These are phyloP conservation scores for Cochlearius cochlearius DNA, from an alignment of 2,113 vertebrate species.

Conservation along the genomic window DNA sequence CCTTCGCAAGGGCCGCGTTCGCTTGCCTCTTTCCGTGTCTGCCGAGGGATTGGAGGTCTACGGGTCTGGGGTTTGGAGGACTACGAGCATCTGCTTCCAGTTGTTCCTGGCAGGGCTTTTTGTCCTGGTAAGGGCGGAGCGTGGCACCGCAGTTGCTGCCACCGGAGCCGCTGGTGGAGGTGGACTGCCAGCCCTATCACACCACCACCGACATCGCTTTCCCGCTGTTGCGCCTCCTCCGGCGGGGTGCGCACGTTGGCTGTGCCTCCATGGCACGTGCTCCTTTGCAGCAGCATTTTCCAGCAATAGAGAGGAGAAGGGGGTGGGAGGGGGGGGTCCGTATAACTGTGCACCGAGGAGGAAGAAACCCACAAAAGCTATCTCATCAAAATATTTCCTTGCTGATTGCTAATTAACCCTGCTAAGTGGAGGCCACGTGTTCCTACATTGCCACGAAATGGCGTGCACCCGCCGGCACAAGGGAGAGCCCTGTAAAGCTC, in stretches of 20 bases:
- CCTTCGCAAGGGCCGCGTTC: not conserved
- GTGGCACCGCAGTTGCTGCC: not conserved
- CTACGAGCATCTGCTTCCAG: not conserved
- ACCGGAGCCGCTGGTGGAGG: not conserved
- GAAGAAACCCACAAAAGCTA: not conserved
- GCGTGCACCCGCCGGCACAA: accelerated
- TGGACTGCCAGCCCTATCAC: not conserved
- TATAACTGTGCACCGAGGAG: not conserved
- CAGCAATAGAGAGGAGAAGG: not conserved
- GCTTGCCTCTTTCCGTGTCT: not conserved
- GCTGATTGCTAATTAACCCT: not conserved
- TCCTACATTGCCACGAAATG: not conserved
- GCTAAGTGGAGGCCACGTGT: not conserved
- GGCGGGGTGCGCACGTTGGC: accelerated
- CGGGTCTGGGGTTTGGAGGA: not conserved
- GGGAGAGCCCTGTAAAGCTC: not conserved
- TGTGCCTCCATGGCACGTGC: not conserved
- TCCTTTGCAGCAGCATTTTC: not conserved
- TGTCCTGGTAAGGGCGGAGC: not conserved
- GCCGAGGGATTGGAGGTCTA: too few relatives aligned
- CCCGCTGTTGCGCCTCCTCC: not conserved
- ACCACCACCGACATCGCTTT: accelerated
- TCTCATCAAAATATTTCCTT: not conserved
- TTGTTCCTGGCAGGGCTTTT: not conserved
- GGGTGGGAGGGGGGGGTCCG: not conserved